Evolutionary conservation across 2,797 vertebrate genomes (phyloP).

Genomic region (Myotis findleyi): DNA sequence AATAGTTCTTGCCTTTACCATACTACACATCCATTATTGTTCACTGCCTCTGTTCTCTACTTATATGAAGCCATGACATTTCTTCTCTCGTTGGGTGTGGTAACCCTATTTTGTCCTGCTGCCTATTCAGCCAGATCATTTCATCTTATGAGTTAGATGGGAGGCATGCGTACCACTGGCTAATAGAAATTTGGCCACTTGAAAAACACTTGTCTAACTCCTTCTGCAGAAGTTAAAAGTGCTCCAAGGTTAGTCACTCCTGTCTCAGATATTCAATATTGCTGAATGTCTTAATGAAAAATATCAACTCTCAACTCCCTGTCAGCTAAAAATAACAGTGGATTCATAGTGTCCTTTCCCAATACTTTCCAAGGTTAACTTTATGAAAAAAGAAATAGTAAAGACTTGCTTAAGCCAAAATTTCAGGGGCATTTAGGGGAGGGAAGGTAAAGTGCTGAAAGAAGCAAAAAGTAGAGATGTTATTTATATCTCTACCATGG

Average conservation of each 20-base stretch:
- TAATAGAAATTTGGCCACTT: not conserved
- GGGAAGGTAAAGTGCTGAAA: constrained; percentile 33
- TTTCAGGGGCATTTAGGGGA: constrained; percentile 27
- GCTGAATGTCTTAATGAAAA: constrained; percentile 56
- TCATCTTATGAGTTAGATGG: not conserved
- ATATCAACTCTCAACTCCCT: constrained; percentile 56
- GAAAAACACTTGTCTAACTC: not conserved
- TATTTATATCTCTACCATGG: constrained; percentile 20
- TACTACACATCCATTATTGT: not conserved
- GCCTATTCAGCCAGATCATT: not conserved
- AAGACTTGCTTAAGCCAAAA: constrained; percentile 1
- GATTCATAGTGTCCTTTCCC: constrained; percentile 46
- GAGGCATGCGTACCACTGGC: not conserved
- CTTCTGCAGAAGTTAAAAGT: constrained; percentile 52
- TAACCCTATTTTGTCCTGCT: not conserved
- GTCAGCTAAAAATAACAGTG: constrained; percentile 78
- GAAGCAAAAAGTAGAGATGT: constrained; percentile 31
- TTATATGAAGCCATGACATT: not conserved
- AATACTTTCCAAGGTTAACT: constrained; percentile 78
- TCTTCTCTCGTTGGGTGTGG: not conserved
- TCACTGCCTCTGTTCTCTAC: not conserved
- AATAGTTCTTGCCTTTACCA: not conserved
- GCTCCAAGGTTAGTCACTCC: not conserved
- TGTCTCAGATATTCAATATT: not conserved
- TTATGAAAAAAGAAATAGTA: constrained; percentile 30